Evolutionary conservation across 1,140 invertebrate genomes (phyloP).

Genomic region (Hesperophylax magnus): DNA sequence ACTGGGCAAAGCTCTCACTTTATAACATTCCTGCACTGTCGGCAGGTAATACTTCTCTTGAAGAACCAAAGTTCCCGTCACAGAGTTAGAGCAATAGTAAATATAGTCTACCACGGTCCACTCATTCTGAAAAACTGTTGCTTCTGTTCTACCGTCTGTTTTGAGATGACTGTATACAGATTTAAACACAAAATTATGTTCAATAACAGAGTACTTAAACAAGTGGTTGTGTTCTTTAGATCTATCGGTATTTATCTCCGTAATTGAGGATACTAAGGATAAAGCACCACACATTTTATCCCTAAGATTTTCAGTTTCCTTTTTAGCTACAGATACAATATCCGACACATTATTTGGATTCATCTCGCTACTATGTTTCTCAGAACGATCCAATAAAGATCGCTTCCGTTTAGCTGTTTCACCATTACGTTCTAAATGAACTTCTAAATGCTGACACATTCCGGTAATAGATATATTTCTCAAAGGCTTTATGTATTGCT

Average conservation of each 20-base stretch:
- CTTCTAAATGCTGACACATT: slow-evolving; percentile 29
- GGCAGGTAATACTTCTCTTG: slow-evolving; percentile 13
- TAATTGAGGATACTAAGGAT: too few relatives aligned
- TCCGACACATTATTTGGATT: too few relatives aligned
- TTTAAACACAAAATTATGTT: slow-evolving; percentile 28
- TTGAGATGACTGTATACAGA: slow-evolving; percentile 18
- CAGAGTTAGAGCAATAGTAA: slow-evolving; percentile 15
- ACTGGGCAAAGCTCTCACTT: slow-evolving; percentile 22
- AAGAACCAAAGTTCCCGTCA: slow-evolving; percentile 14
- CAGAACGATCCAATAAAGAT: neutral
- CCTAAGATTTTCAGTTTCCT: neutral
- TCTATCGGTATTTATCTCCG: too few relatives aligned
- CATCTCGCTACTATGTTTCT: neutral
- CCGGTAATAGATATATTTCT: slow-evolving; percentile 19
- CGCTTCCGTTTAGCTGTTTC: neutral
- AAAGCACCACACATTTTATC: too few relatives aligned
- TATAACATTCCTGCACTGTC: slow-evolving; percentile 4
- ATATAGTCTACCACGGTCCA: slow-evolving; percentile 30
- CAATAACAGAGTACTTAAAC: neutral
- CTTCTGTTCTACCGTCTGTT: neutral
- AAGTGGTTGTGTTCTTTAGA: too few relatives aligned
- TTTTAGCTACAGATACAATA: neutral
- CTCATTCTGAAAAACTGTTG: slow-evolving; percentile 15
- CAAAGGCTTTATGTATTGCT: neutral
- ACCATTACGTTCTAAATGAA: slow-evolving; percentile 32